phyloP scores from a whole-genome alignment of 1,140 invertebrate species.

The Orchesella cincta region DNA sequence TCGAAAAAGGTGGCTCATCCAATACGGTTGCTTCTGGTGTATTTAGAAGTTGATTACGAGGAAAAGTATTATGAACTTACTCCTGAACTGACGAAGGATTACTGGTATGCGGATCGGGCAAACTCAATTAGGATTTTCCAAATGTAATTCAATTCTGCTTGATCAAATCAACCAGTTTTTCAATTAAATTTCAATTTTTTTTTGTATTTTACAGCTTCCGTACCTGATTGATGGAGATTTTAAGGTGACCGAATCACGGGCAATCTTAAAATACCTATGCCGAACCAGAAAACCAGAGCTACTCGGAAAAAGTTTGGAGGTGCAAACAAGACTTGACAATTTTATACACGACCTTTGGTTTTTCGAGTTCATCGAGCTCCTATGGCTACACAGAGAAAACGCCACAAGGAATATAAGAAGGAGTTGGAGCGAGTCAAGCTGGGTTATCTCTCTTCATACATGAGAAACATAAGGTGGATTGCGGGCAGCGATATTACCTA shows the following conservation, averaged over 20 bases:
- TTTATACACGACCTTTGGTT: constrained; percentile 30
- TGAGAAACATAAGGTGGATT: constrained; percentile 12
- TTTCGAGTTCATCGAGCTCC: background rate
- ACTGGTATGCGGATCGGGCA: constrained; percentile 1
- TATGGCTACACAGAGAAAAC: constrained; percentile 4
- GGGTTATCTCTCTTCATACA: background rate
- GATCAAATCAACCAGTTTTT: background rate
- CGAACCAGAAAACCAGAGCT: constrained; percentile 19
- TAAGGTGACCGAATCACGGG: constrained; percentile 36
- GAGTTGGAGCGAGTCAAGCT: background rate
- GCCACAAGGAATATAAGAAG: background rate
- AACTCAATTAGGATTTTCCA: constrained; percentile 20
- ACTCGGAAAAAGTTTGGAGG: constrained; percentile 19
- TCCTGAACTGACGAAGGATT: background rate
- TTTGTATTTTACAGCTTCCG: constrained; percentile 30
- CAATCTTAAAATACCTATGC: constrained; percentile 38
- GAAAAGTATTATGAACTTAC: constrained; percentile 35
- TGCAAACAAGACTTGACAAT: constrained; percentile 28
- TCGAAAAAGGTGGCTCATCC: constrained; percentile 22
- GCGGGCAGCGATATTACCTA: constrained; percentile 20
- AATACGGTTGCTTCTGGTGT: constrained; percentile 26
- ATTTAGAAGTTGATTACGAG: constrained; percentile 34
- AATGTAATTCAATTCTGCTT: constrained; percentile 24
- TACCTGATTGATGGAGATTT: constrained; percentile 35
- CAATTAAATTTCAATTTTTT: background rate